Conservation (phyloP, 2,797 vertebrate species). For the Notamacropus eugenii region DNA sequence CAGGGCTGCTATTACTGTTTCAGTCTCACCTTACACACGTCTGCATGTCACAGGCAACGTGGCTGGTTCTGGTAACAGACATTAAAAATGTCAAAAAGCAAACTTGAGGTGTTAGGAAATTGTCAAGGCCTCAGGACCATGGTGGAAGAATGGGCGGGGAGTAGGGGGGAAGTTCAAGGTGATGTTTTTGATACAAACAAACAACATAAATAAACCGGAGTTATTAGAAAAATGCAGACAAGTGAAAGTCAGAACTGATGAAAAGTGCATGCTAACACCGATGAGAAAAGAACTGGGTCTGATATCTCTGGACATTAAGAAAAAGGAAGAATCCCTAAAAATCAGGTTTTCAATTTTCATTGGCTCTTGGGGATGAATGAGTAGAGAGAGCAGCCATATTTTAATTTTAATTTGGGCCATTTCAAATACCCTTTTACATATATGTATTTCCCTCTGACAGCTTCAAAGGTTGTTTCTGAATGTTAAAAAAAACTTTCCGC, state of each 20-base stretch:
- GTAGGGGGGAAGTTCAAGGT: neutral
- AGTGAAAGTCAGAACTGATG: no score
- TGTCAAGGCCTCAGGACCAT: neutral
- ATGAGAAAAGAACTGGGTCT: no score
- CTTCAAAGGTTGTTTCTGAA: conserved; percentile 43
- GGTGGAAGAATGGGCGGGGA: neutral
- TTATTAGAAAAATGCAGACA: neutral
- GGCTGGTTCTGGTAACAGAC: conserved; percentile 36
- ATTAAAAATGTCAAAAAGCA: conserved; percentile 58
- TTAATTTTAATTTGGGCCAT: conserved; percentile 3
- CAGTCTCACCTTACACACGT: conserved; percentile 8
- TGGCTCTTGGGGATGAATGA: neutral
- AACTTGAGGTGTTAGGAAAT: neutral
- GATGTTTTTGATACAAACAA: neutral
- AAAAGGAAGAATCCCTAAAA: neutral
- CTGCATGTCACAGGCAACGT: conserved; percentile 37
- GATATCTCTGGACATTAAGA: neutral
- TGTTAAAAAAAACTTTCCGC: conserved; percentile 24
- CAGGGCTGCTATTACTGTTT: conserved; percentile 4
- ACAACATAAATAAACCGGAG: neutral
- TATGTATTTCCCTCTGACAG: conserved; percentile 6
- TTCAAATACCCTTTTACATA: neutral
- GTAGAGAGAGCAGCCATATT: neutral
- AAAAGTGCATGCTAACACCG: accelerated
- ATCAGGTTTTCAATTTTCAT: neutral